Evolutionary conservation across 2,113 vertebrate species (phyloP).

Genomic region (Hyperopisus bebe): DNA sequence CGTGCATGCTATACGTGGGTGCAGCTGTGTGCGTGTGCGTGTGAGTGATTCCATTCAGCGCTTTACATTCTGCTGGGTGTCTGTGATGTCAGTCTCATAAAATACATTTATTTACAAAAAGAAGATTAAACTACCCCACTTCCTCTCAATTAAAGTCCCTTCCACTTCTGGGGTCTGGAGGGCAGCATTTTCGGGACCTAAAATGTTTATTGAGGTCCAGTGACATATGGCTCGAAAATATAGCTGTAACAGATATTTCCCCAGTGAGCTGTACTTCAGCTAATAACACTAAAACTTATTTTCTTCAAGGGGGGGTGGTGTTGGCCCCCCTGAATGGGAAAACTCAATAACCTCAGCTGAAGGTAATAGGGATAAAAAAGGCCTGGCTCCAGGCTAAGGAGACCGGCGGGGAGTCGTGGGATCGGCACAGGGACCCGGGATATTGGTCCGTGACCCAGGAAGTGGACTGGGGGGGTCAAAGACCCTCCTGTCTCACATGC

Average conservation of each 20-base stretch:
- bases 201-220: not conserved
- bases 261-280: not conserved
- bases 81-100: not conserved
- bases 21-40: not conserved
- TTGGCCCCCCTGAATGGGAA: not conserved
- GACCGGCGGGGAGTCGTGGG: not conserved
- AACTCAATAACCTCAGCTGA: not conserved
- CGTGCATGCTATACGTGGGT: no score
- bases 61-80: not conserved
- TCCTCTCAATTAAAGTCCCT: not conserved
- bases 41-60: not conserved
- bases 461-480: not conserved
- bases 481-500: not conserved
- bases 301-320: not conserved
- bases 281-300: not conserved
- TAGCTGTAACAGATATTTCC: not conserved
- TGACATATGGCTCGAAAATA: constrained; percentile 1
- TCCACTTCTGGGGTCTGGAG: not conserved
- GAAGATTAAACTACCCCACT: not conserved
- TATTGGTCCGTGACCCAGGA: not conserved
- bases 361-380: not conserved
- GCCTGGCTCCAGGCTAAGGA: not conserved
- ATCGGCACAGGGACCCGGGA: not conserved
- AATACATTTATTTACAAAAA: constrained; percentile 3
- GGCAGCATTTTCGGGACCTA: not conserved